Percentiles rank a stretch among this genome's conserved stretches.
These are phyloP conservation scores for Leptinotarsa rubiginosa DNA, from an alignment of 2,888 invertebrate genomes.

Conservation along the genomic window DNA sequence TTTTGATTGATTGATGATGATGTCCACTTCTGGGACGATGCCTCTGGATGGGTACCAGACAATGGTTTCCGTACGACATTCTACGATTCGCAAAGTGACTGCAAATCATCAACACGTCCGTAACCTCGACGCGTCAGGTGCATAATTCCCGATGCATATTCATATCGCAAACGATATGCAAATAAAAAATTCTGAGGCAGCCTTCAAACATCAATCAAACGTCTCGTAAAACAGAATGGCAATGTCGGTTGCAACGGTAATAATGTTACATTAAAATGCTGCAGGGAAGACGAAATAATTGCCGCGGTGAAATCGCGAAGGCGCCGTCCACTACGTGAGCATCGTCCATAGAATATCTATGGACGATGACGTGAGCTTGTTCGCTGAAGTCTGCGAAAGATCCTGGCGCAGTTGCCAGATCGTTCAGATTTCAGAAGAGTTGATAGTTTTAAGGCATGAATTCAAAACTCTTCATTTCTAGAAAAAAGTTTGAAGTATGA, in stretches of 20 bases:
- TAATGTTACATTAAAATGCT: constrained; percentile 53
- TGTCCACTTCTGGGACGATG: neutral
- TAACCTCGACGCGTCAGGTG: neutral
- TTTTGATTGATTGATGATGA: too few relatives aligned
- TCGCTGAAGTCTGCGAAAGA: constrained; percentile 45
- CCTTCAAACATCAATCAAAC: constrained; percentile 36
- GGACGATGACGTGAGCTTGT: constrained; percentile 52
- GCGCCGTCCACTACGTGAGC: constrained; percentile 54
- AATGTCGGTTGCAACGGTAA: constrained; percentile 31
- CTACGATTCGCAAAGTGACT: neutral
- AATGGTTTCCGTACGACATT: constrained; percentile 7
- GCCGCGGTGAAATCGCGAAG: constrained; percentile 52
- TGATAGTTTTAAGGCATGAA: too few relatives aligned
- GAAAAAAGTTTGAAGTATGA: too few relatives aligned
- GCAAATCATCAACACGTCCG: neutral
- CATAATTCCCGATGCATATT: constrained; percentile 10
- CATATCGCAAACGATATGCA: constrained; percentile 20
- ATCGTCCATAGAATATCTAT: too few relatives aligned
- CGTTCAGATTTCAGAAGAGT: constrained; percentile 18
- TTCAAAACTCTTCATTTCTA: too few relatives aligned
- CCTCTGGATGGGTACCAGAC: neutral
- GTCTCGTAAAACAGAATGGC: constrained; percentile 39
- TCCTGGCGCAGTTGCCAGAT: constrained; percentile 37
- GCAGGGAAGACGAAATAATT: constrained; percentile 51
- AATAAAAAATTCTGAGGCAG: constrained; percentile 28